Evolutionary conservation across 1,140 invertebrate genomes (phyloP).

Genomic region (Magallana angulata): DNA sequence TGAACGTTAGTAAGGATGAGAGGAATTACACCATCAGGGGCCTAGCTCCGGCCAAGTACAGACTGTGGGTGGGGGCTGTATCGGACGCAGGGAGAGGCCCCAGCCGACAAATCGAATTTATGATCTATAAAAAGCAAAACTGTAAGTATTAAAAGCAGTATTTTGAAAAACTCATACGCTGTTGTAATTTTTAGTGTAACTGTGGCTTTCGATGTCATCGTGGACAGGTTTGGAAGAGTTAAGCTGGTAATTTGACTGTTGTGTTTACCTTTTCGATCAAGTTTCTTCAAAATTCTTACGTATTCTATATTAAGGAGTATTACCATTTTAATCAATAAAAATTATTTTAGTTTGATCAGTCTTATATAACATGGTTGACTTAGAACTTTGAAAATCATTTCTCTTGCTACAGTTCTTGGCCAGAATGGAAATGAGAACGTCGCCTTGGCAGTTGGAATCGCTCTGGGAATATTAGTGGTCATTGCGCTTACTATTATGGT

Average conservation of each 20-base stretch:
- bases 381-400: too few species aligned
- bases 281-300: too few species aligned
- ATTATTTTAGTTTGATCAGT: too few species aligned
- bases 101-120: not conserved
- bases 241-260: too few species aligned
- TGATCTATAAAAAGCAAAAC: not conserved
- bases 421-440: not conserved
- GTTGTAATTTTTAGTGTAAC: too few species aligned
- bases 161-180: too few species aligned
- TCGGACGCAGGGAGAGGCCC: not conserved
- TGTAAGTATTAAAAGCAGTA: not conserved
- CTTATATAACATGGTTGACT: too few species aligned
- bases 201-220: too few species aligned
- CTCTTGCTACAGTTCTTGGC: not conserved
- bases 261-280: too few species aligned
- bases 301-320: too few species aligned
- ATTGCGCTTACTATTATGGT: not conserved
- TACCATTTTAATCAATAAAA: too few species aligned
- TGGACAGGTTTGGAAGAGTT: too few species aligned
- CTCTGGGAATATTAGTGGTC: not conserved
- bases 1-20: not conserved
- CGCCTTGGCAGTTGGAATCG: not conserved
- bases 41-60: not conserved
- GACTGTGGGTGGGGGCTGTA: not conserved
- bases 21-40: not conserved